Conservation (phyloP, 2,797 vertebrate genomes). For the Brotula barbata region DNA sequence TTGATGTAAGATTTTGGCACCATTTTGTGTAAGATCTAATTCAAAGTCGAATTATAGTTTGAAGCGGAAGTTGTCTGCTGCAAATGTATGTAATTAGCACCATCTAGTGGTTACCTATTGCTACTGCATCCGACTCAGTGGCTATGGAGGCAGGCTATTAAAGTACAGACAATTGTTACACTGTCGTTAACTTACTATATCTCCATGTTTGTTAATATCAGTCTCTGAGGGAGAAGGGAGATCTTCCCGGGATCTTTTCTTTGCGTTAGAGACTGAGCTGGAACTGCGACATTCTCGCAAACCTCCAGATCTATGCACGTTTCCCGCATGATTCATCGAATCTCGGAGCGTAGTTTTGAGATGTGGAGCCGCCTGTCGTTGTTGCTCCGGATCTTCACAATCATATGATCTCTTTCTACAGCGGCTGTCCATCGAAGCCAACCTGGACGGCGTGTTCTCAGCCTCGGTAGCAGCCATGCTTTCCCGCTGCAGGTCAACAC, state of each 20-base stretch:
- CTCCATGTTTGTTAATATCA: fast-evolving
- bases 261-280: background rate
- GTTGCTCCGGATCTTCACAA: slow-evolving; percentile 36
- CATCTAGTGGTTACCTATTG: slow-evolving; percentile 42
- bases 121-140: slow-evolving; percentile 4
- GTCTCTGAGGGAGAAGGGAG: background rate
- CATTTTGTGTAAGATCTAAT: too few species aligned
- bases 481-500: slow-evolving; percentile 42
- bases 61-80: too few species aligned
- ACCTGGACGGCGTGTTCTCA: slow-evolving; percentile 44
- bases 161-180: fast-evolving
- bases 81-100: background rate
- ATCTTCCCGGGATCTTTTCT: slow-evolving; percentile 59
- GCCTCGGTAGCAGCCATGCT: slow-evolving; percentile 30
- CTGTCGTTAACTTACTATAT: slow-evolving; percentile 45
- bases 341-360: slow-evolving; percentile 11
- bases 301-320: slow-evolving; percentile 43
- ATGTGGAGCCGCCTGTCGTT: background rate
- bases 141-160: background rate
- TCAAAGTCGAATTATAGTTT: too few species aligned
- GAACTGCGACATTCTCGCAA: slow-evolving; percentile 32
- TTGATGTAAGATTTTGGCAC: too few species aligned
- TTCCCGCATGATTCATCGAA: background rate
- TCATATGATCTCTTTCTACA: slow-evolving; percentile 69
- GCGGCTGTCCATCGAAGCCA: slow-evolving; percentile 44